Conservation (phyloP, 2,888 invertebrate species). For the Tridacna crocea region DNA sequence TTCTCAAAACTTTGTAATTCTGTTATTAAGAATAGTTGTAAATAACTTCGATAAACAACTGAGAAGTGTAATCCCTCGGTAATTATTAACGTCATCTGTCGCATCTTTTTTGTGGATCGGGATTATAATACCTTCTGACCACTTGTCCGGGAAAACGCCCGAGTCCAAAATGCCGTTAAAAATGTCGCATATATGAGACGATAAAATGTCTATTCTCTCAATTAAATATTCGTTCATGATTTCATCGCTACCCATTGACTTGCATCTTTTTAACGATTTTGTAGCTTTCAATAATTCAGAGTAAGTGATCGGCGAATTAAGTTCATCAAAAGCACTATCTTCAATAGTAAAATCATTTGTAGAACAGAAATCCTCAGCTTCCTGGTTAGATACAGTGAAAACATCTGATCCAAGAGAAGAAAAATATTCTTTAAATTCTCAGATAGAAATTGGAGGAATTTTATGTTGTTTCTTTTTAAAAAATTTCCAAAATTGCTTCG, state of each 20-base stretch:
- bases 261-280: conserved; percentile 5
- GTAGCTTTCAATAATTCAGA: not conserved
- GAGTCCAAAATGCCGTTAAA: conserved; percentile 27
- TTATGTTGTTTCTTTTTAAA: conserved; percentile 4
- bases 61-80: conserved; percentile 28
- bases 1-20: conserved; percentile 26
- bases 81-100: conserved; percentile 19
- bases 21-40: conserved; percentile 33
- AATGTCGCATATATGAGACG: conserved; percentile 17
- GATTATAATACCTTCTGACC: conserved; percentile 35
- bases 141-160: conserved; percentile 32
- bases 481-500: conserved; percentile 26
- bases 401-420: not conserved
- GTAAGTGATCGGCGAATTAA: conserved; percentile 7
- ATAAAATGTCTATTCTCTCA: conserved; percentile 22
- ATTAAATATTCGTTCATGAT: conserved; percentile 31
- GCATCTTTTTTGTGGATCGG: conserved; percentile 32
- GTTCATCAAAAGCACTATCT: conserved; percentile 6
- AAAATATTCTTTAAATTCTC: conserved; percentile 16
- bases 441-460: not conserved
- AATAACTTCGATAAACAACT: conserved; percentile 37
- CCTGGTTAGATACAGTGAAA: not conserved
- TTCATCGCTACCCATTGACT: conserved; percentile 11
- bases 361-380: conserved; percentile 18
- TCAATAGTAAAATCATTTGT: conserved; percentile 1